phyloP scores from a whole-genome alignment of 2,113 vertebrate genomes.

The Danionella cerebrum region DNA sequence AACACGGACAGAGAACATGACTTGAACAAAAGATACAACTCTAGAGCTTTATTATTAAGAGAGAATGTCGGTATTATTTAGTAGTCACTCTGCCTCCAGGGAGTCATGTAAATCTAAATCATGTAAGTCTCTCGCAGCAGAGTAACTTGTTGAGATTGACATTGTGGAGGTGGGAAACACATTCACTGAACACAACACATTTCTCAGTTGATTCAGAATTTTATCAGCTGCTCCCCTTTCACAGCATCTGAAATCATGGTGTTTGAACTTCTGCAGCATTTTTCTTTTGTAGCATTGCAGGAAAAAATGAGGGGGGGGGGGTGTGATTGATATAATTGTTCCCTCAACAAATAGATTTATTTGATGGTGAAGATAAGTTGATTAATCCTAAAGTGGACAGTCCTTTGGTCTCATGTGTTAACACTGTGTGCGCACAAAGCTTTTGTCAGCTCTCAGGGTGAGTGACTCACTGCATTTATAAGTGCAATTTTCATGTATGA shows the following conservation, averaged over 20 bases:
- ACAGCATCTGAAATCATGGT: constrained; percentile 27
- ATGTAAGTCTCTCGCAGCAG: constrained; percentile 2
- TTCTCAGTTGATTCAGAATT: constrained; percentile 27
- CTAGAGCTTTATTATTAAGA: constrained; percentile 3
- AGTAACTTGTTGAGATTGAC: constrained; percentile 18
- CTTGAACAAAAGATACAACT: neutral
- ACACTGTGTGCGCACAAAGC: too few species aligned
- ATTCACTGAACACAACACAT: constrained; percentile 31
- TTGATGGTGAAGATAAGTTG: too few species aligned
- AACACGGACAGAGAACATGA: neutral
- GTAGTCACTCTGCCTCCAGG: neutral
- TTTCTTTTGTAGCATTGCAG: too few species aligned
- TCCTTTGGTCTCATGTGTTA: too few species aligned
- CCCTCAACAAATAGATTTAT: too few species aligned
- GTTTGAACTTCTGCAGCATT: too few species aligned
- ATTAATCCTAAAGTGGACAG: too few species aligned
- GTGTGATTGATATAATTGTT: too few species aligned
- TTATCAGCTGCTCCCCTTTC: constrained; percentile 35
- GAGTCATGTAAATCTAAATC: neutral
- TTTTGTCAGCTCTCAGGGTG: too few species aligned
- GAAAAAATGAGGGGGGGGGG: too few species aligned
- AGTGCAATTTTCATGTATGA: too few species aligned
- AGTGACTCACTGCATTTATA: too few species aligned
- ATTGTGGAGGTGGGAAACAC: constrained; percentile 8
- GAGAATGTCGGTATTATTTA: neutral